These are phyloP conservation scores for Ectropis crepuscularia DNA, from an alignment of 2,888 invertebrate species.

Conservation along the genomic window DNA sequence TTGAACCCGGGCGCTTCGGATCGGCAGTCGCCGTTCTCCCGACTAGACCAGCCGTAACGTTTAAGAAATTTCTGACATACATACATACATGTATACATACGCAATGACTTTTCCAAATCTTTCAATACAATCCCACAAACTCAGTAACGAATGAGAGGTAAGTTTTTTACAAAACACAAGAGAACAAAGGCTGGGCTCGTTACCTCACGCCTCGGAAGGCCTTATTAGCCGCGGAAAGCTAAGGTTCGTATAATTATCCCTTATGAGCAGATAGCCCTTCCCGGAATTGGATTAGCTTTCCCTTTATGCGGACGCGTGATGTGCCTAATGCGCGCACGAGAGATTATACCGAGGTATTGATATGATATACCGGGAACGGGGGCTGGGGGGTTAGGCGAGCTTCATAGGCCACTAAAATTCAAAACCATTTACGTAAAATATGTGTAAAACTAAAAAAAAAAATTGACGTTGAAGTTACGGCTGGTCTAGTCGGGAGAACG, in stretches of 20 bases:
- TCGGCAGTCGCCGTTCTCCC: too few relatives aligned
- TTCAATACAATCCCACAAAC: too few relatives aligned
- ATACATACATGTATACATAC: too few relatives aligned
- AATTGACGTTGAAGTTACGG: too few relatives aligned
- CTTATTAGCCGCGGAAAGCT: slow-evolving; percentile 41
- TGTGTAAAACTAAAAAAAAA: too few relatives aligned
- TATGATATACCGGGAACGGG: neutral
- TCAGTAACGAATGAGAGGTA: neutral
- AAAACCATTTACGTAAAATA: too few relatives aligned
- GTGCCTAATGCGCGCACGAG: slow-evolving; percentile 27
- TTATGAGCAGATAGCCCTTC: slow-evolving; percentile 51
- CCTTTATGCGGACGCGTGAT: slow-evolving; percentile 40
- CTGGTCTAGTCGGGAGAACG: too few relatives aligned
- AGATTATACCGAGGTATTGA: neutral
- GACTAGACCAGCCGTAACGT: too few relatives aligned
- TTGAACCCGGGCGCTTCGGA: too few relatives aligned
- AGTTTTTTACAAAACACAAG: slow-evolving; percentile 7
- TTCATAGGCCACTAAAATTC: neutral
- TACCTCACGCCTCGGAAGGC: slow-evolving; percentile 31
- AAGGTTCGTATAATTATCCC: slow-evolving; percentile 47
- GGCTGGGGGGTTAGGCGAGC: neutral
- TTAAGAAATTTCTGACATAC: too few relatives aligned
- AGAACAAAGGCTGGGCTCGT: slow-evolving; percentile 16
- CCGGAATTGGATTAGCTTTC: slow-evolving; percentile 40
- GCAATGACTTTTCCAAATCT: too few relatives aligned